Evolutionary conservation across 2,797 vertebrate species (phyloP), one percentile per base, ranked within the genome.

Genomic region (Lagodon rhomboides): DNA sequence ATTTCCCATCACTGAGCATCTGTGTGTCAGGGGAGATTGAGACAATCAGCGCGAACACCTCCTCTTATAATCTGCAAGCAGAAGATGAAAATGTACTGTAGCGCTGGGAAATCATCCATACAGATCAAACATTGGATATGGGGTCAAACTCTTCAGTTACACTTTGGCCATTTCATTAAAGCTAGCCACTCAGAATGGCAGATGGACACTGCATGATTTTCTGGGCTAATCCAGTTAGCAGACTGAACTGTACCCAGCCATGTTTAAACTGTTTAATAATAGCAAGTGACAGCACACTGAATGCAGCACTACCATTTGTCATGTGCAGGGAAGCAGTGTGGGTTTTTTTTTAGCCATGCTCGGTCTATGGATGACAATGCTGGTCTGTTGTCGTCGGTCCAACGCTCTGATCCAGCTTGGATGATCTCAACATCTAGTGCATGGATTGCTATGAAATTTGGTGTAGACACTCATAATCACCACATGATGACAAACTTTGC

Each of bases 191-290:
- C 18, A 70, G 64, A 27, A 70, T 44, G 49, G 43, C 85, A 85
- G 80, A 85, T 87, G 77, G 81, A 78, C 49, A 25, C n/a, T 30
- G 56, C 1, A 15, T 46, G 56, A 56, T 66, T 65, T 75, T 80
- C 82, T 83, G 76, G 55, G 80, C 49, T 90, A 90, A 91, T 89
- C 84, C 79, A 77, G 65, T 89, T 83, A 80, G 55, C 67, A 59
- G 46, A 46, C 64, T 54, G 55, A 47, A 61, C 65, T 53, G 46
- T 47, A 51, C 38, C 20, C 34, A 49, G 73, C 53, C 38, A 47
- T 7, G 15, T 79, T 80, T 27, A 67, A 84, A 71, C 70, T 41
- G 60, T 51, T 80, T 67, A 80, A 68, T 53, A 49, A 59, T 18
- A 59, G 73, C 62, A 81, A 74, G 73, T 58, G 27, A 23, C 20